Evolutionary conservation across 2,797 vertebrate genomes (phyloP).

Genomic region (Emys orbicularis): DNA sequence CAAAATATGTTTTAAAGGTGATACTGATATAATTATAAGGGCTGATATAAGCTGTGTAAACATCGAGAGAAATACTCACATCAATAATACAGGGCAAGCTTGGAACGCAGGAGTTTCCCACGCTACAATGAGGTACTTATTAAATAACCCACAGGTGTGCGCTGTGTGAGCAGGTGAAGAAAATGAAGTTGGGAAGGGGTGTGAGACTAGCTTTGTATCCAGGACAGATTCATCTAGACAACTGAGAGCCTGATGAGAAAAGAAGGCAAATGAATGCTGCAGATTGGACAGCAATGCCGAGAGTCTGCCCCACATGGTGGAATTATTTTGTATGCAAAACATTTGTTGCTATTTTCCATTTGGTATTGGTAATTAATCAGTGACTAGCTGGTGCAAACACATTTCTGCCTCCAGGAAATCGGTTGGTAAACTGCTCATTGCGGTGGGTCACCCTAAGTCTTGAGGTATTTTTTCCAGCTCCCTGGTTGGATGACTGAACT

Average conservation of each 20-base stretch:
- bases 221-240: neutral
- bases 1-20: conserved; percentile 19
- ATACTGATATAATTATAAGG: conserved; percentile 20
- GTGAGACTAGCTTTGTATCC: neutral
- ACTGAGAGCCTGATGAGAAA: too few relatives aligned
- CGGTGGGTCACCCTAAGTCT: too few relatives aligned
- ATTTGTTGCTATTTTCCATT: too few relatives aligned
- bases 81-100: conserved; percentile 4
- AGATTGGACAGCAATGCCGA: too few relatives aligned
- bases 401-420: neutral
- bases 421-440: neutral
- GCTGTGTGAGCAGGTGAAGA: neutral
- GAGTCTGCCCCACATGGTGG: too few relatives aligned
- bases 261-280: too few relatives aligned
- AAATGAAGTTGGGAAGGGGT: neutral
- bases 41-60: conserved; percentile 22
- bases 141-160: neutral
- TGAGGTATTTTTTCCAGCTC: too few relatives aligned
- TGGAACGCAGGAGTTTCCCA: neutral
- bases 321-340: too few relatives aligned
- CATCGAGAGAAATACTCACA: conserved; percentile 1
- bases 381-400: too few relatives aligned
- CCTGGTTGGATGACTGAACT: too few relatives aligned
- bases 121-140: neutral
- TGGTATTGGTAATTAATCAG: too few relatives aligned